phyloP scores from a whole-genome alignment of 2,888 invertebrate species.

The Acrocyrtus sp. region DNA sequence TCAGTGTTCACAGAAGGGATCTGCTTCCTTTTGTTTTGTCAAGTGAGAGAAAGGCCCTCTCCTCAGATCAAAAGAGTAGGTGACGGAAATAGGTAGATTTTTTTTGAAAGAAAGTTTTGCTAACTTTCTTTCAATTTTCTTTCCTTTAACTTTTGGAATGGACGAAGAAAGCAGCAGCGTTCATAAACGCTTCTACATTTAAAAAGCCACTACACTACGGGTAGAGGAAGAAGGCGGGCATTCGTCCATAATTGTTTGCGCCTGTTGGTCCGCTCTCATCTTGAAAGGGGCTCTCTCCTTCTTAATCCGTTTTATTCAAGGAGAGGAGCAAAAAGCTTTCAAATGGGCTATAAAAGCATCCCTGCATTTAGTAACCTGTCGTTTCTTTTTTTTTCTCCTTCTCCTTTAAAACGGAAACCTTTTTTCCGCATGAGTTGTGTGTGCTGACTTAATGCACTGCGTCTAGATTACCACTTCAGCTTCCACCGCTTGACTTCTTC shows the following conservation, averaged over 20 bases:
- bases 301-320: constrained; percentile 27
- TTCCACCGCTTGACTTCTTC: constrained; percentile 25
- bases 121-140: constrained; percentile 36
- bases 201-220: not conserved
- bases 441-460: constrained; percentile 17
- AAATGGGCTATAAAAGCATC: constrained; percentile 2
- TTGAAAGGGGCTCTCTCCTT: constrained; percentile 1
- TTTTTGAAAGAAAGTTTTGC: no score
- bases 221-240: not conserved
- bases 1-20: no score
- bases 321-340: not conserved
- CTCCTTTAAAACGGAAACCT: no score
- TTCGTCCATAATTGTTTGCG: constrained; percentile 25
- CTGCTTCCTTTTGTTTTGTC: no score
- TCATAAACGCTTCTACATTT: not conserved
- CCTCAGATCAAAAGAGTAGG: no score
- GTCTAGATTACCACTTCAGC: constrained; percentile 21
- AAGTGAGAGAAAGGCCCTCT: no score
- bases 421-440: no score
- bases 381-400: no score
- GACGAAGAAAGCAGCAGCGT: constrained; percentile 1
- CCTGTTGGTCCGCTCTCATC: constrained; percentile 8
- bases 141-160: constrained; percentile 3
- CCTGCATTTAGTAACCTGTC: no score
- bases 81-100: no score